These are phyloP conservation scores for Achatina immaculata DNA, from an alignment of 1,140 invertebrate genomes.

Conservation along the genomic window DNA sequence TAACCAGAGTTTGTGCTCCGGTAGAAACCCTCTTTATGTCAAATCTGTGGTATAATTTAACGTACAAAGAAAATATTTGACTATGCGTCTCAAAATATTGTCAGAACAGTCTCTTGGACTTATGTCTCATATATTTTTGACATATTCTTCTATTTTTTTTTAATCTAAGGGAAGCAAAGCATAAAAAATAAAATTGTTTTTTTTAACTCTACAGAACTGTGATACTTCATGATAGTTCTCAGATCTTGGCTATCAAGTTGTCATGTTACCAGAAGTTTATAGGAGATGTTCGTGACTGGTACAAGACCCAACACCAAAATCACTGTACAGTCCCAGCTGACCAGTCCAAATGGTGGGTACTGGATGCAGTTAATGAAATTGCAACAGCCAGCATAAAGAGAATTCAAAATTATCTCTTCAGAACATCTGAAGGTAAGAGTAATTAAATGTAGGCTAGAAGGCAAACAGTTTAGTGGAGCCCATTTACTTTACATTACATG, in stretches of 20 bases:
- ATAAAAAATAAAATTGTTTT: neutral
- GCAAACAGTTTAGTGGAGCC: too few species aligned
- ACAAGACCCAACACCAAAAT: slow-evolving; percentile 69
- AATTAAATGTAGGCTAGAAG: too few species aligned
- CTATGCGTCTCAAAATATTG: too few species aligned
- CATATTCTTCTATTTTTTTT: too few species aligned
- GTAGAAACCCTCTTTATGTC: too few species aligned
- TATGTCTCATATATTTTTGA: too few species aligned
- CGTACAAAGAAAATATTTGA: too few species aligned
- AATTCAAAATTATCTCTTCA: slow-evolving; percentile 69
- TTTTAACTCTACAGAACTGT: slow-evolving; percentile 47
- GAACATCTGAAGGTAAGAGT: slow-evolving; percentile 62
- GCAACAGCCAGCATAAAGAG: slow-evolving; percentile 57
- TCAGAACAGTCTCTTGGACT: too few species aligned
- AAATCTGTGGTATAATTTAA: too few species aligned
- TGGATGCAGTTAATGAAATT: slow-evolving; percentile 60
- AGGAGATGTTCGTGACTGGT: slow-evolving; percentile 63
- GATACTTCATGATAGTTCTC: slow-evolving; percentile 67
- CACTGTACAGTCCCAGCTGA: slow-evolving; percentile 56
- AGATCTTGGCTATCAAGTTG: slow-evolving; percentile 67
- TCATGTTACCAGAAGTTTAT: slow-evolving; percentile 61
- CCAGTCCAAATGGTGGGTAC: slow-evolving; percentile 70
- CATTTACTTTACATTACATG: too few species aligned
- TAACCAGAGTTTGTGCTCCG: too few species aligned
- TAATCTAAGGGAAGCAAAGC: too few species aligned